phyloP scores from a whole-genome alignment of 2,797 vertebrate genomes.

The Xenops minutus region DNA sequence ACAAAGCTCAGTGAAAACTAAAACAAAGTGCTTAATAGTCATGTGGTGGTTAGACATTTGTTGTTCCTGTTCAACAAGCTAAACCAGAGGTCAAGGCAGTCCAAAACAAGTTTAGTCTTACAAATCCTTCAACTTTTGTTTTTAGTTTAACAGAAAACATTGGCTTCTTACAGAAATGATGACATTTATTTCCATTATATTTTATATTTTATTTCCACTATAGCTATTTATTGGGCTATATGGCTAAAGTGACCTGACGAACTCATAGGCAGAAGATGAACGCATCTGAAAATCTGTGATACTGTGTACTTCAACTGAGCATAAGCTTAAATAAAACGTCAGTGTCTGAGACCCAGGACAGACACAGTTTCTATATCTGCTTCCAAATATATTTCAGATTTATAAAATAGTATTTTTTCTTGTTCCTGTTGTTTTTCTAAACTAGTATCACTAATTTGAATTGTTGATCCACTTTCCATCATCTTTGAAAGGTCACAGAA shows the following conservation, averaged over 20 bases:
- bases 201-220: no score
- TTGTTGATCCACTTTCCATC: background rate
- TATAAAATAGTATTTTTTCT: background rate
- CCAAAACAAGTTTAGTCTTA: background rate
- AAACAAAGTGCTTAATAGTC: background rate
- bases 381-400: background rate
- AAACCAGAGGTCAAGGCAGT: background rate
- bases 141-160: background rate
- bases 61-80: background rate
- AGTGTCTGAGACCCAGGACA: background rate
- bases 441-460: background rate
- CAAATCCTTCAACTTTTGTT: background rate
- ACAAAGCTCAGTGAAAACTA: background rate
- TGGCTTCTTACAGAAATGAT: background rate
- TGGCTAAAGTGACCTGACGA: background rate
- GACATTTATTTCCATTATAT: no score
- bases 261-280: background rate
- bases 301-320: background rate
- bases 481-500: background rate
- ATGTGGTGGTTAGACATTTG: background rate
- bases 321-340: background rate
- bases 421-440: background rate
- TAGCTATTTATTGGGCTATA: background rate
- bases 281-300: background rate
- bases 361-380: background rate